phyloP scores from a whole-genome alignment of 2,797 vertebrate genomes.

The Cossypha heuglini region DNA sequence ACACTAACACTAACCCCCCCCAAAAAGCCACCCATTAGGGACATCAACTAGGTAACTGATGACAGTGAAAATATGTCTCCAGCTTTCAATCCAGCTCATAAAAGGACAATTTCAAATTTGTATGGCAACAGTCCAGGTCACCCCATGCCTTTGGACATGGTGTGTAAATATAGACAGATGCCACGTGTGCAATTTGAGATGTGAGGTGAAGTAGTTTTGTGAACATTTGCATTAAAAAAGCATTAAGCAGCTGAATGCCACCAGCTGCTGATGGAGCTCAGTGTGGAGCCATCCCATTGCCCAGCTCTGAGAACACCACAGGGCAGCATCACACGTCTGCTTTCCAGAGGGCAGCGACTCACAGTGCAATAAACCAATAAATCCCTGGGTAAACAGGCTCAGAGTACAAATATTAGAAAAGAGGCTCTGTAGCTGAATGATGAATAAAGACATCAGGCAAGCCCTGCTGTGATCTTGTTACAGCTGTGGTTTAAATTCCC shows the following conservation, averaged over 20 bases:
- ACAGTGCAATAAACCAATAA: neutral
- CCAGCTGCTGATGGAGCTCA: neutral
- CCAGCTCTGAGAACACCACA: neutral
- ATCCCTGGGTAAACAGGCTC: neutral
- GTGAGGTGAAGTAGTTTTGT: neutral
- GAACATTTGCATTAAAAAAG: neutral
- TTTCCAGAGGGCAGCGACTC: neutral
- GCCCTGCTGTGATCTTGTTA: neutral
- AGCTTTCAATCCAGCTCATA: neutral
- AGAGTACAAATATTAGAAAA: neutral
- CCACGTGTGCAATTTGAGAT: neutral
- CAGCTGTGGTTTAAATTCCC: neutral
- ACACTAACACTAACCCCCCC: accelerated
- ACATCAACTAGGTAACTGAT: neutral
- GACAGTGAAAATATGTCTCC: neutral
- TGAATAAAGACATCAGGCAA: neutral
- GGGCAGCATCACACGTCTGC: accelerated
- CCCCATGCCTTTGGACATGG: neutral
- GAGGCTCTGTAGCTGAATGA: neutral
- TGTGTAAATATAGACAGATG: neutral
- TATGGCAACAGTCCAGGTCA: neutral
- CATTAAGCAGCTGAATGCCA: neutral
- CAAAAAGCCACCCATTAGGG: neutral
- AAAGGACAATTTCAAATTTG: neutral
- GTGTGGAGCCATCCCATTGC: accelerated